phyloP scores from a whole-genome alignment of 2,888 invertebrate genomes.

The Ectemnius cavifrons region DNA sequence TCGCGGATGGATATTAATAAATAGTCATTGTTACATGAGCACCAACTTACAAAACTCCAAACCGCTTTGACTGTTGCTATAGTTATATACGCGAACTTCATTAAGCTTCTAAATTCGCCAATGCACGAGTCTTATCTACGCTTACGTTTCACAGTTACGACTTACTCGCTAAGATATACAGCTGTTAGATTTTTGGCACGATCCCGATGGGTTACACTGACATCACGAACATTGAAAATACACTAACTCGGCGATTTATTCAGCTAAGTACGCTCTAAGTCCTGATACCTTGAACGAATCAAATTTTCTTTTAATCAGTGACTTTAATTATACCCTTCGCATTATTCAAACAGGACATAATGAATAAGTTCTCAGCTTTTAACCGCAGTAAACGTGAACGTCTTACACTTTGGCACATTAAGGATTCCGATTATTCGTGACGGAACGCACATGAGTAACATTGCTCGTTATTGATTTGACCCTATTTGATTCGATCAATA shows the following conservation, averaged over 20 bases:
- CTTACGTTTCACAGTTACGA: slow-evolving; percentile 14
- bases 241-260: slow-evolving; percentile 22
- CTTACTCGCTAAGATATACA: slow-evolving; percentile 29
- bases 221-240: slow-evolving; percentile 59
- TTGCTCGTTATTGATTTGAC: slow-evolving; percentile 2
- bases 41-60: slow-evolving; percentile 48
- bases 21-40: slow-evolving; percentile 30
- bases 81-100: slow-evolving; percentile 21
- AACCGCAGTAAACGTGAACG: no score
- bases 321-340: not conserved
- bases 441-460: not conserved
- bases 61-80: slow-evolving; percentile 53
- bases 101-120: slow-evolving; percentile 13
- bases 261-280: slow-evolving; percentile 13
- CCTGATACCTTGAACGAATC: not conserved
- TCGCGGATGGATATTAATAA: slow-evolving; percentile 2
- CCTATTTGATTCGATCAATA: slow-evolving; percentile 17
- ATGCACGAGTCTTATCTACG: slow-evolving; percentile 24
- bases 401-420: no score
- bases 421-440: no score
- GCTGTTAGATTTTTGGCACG: slow-evolving; percentile 56
- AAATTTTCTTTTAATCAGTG: not conserved
- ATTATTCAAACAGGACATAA: no score
- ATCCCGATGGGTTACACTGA: slow-evolving; percentile 47
- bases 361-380: no score